A percentile compares a stretch with the other conserved stretches of the same genome.
Conservation (phyloP, 2,888 invertebrate genomes). For the Pomacea canaliculata region DNA sequence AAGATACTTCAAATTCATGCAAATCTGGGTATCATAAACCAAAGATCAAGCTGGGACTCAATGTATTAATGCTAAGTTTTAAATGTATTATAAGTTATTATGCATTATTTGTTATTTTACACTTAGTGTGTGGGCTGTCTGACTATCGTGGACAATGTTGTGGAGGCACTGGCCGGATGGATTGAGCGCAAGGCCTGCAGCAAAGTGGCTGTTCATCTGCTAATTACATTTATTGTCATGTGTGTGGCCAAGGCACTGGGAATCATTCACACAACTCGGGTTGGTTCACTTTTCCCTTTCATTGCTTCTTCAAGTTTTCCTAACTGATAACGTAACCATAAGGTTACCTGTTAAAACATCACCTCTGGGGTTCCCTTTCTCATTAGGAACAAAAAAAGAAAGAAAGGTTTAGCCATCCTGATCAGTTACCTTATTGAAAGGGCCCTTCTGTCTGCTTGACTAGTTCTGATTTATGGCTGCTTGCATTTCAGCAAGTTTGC, state of each 20-base stretch:
- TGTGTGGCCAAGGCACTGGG: constrained; percentile 49
- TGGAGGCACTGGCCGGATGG: constrained; percentile 50
- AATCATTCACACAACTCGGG: constrained; percentile 56
- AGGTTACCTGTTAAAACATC: not conserved
- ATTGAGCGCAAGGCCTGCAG: constrained; percentile 47
- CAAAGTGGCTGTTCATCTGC: constrained; percentile 50
- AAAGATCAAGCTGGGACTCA: no score
- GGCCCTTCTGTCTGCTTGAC: no score
- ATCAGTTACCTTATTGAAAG: no score
- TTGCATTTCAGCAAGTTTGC: no score
- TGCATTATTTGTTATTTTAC: no score
- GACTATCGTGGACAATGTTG: constrained; percentile 57
- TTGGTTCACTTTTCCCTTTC: constrained; percentile 22
- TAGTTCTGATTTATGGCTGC: no score
- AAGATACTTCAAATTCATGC: no score
- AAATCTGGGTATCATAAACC: no score
- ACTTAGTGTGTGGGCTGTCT: constrained; percentile 54
- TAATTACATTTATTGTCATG: constrained; percentile 54
- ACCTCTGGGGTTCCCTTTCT: not conserved
- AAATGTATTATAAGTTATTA: no score
- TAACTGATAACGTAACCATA: not conserved
- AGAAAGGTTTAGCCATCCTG: no score
- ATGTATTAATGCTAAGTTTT: no score
- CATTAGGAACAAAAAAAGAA: not conserved
- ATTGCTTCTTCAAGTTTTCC: not conserved